These are phyloP conservation scores for Crematogaster levior DNA, from an alignment of 2,888 invertebrate genomes.

Conservation along the genomic window DNA sequence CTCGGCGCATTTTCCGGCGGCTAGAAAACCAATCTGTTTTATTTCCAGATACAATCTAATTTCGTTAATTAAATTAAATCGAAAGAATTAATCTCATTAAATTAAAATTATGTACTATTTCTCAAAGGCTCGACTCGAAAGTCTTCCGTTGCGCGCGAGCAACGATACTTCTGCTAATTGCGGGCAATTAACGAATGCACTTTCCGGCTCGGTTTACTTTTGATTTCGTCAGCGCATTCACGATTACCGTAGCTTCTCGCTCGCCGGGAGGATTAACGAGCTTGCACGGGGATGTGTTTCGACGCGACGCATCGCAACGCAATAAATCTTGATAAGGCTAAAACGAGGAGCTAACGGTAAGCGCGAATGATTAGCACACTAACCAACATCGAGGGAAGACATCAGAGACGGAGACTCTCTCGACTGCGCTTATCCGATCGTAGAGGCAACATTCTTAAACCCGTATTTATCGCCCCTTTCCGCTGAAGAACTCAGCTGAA, in stretches of 20 bases:
- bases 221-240: constrained; percentile 5
- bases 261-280: background rate
- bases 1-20: background rate
- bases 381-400: constrained; percentile 72
- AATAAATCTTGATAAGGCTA: constrained; percentile 48
- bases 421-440: constrained; percentile 25
- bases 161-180: background rate
- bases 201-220: constrained; percentile 38
- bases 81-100: background rate
- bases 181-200: background rate
- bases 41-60: background rate
- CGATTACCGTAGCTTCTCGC: background rate
- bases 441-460: background rate
- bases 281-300: background rate
- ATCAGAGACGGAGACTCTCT: constrained; percentile 20
- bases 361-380: constrained; percentile 75
- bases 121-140: background rate
- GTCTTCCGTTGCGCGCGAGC: background rate
- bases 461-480: background rate
- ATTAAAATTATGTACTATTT: background rate
- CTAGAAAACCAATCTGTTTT: background rate
- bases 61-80: constrained; percentile 6
- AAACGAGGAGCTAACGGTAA: constrained; percentile 64
- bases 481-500: background rate
- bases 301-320: background rate